Percentiles rank a stretch among this genome's conserved stretches.
phyloP scores from a whole-genome alignment of 2,113 vertebrate species.

The Nipponia nippon region DNA sequence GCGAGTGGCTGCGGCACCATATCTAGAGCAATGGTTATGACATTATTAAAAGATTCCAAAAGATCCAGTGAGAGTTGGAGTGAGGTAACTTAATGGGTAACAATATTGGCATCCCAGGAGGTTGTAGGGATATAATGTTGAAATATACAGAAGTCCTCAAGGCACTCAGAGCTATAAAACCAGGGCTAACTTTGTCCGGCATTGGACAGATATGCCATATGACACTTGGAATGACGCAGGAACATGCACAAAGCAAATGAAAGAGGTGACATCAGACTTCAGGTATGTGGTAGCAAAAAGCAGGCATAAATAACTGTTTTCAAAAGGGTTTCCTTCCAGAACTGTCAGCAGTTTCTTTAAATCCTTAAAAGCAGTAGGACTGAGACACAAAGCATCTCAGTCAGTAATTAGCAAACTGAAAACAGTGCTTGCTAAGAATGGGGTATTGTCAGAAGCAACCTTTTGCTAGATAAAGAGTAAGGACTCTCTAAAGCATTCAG shows the following conservation, averaged over 20 bases:
- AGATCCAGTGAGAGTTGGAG: not conserved
- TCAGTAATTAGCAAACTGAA: not conserved
- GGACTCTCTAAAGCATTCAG: not conserved
- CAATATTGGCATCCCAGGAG: not conserved
- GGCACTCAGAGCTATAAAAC: not conserved
- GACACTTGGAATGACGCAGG: not conserved
- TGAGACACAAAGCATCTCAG: not conserved
- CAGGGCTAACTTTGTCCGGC: not conserved
- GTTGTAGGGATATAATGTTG: not conserved
- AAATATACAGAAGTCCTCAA: not conserved
- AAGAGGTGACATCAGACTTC: not conserved
- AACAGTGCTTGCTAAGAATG: not conserved
- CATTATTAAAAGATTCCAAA: not conserved
- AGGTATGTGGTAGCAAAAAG: not conserved
- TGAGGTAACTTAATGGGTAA: not conserved
- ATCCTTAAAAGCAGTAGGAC: not conserved
- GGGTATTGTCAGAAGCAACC: not conserved
- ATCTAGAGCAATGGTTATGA: not conserved
- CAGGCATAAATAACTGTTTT: not conserved
- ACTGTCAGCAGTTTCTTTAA: not conserved
- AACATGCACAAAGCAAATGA: not conserved
- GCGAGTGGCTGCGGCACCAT: not conserved
- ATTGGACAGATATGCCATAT: not conserved
- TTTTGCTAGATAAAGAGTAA: conserved; percentile 10
- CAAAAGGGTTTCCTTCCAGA: not conserved